phyloP scores from a whole-genome alignment of 2,888 invertebrate species.

The Latrodectus elegans region DNA sequence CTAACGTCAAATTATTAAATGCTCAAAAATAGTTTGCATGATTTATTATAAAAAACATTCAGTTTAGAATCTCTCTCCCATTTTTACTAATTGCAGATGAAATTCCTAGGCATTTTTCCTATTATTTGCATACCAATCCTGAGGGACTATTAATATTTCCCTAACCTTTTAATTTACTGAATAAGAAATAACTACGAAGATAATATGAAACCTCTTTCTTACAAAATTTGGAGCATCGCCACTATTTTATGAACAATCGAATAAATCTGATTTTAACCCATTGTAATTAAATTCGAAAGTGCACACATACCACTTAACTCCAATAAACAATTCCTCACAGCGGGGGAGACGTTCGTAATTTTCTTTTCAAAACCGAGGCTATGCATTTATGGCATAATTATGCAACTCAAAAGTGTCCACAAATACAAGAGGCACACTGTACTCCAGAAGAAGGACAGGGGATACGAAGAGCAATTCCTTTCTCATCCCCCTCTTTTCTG shows the following conservation, averaged over 20 bases:
- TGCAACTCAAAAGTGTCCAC: background rate
- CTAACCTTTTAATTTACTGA: too few species aligned
- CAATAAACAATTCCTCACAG: background rate
- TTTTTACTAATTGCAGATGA: too few species aligned
- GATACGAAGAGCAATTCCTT: background rate
- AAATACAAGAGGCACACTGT: background rate
- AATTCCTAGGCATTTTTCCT: too few species aligned
- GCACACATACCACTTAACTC: background rate
- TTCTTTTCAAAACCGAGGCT: background rate
- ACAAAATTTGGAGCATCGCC: background rate
- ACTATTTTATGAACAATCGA: background rate
- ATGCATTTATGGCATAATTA: constrained; percentile 12
- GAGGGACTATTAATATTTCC: too few species aligned
- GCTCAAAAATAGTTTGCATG: too few species aligned
- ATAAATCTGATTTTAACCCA: background rate
- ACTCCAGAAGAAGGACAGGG: background rate
- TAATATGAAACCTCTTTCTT: too few species aligned
- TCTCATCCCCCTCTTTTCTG: background rate
- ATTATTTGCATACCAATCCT: too few species aligned
- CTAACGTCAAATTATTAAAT: too few species aligned
- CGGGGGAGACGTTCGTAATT: background rate
- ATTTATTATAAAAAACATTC: too few species aligned
- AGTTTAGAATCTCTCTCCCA: too few species aligned
- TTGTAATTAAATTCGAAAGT: constrained; percentile 7
- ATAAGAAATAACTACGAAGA: too few species aligned